Percentiles rank a stretch among this genome's conserved stretches.
Evolutionary conservation across 2,797 vertebrate genomes (phyloP).

Genomic region (Champsocephalus gunnari): DNA sequence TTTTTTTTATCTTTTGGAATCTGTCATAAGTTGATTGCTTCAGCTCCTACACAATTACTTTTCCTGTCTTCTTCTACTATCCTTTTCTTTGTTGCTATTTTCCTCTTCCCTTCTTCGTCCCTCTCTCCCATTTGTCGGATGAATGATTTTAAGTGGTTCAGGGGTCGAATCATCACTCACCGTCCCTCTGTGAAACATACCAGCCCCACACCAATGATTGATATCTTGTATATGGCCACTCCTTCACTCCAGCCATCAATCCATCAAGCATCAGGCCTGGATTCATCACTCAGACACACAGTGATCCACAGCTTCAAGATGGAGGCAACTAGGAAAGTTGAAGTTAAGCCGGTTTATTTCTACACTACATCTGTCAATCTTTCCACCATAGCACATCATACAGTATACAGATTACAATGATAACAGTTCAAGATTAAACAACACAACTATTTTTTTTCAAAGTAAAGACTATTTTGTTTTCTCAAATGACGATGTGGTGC

Average conservation of each 20-base stretch:
- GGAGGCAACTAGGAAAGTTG: constrained; percentile 8
- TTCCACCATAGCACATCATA: background rate
- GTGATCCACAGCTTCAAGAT: constrained; percentile 21
- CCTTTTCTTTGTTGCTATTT: background rate
- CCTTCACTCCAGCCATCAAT: constrained; percentile 47
- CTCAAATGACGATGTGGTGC: background rate
- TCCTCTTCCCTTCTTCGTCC: background rate
- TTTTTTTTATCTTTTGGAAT: constrained; percentile 7
- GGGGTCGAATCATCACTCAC: constrained; percentile 51
- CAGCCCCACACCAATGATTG: constrained; percentile 45
- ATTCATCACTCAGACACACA: constrained; percentile 42
- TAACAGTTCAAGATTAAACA: background rate
- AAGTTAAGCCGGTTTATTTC: background rate
- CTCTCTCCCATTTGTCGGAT: constrained; percentile 30
- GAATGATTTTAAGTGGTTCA: constrained; percentile 46
- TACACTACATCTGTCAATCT: background rate
- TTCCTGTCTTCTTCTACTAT: background rate
- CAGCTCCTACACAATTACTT: background rate
- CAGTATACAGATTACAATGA: background rate
- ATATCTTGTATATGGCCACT: constrained; percentile 46
- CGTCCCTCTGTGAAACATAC: constrained; percentile 40
- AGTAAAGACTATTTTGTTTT: background rate
- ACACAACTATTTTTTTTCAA: background rate
- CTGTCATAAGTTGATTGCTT: background rate
- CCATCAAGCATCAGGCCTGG: constrained; percentile 41